These are phyloP conservation scores for Chascanopsetta lugubris DNA, from an alignment of 2,113 vertebrate species.

Conservation along the genomic window DNA sequence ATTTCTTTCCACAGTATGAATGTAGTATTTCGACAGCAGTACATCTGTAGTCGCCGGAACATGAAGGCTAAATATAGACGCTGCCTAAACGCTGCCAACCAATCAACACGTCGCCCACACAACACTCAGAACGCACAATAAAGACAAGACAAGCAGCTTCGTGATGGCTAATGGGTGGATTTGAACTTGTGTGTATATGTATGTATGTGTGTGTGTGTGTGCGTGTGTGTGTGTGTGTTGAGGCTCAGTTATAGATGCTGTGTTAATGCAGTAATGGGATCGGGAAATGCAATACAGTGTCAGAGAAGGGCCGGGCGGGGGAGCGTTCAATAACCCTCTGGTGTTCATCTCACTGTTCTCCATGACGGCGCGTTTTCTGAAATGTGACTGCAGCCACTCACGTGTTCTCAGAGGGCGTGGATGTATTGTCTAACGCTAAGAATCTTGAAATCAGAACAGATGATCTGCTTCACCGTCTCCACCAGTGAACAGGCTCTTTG, in stretches of 20 bases:
- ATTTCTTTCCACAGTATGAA: no score
- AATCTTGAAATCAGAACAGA: conserved; percentile 5
- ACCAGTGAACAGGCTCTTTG: conserved; percentile 45
- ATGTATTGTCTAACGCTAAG: neutral
- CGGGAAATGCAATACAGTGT: conserved; percentile 11
- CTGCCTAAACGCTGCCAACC: conserved; percentile 4
- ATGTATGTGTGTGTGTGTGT: no score
- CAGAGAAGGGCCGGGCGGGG: neutral
- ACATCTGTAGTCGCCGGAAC: neutral
- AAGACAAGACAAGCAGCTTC: conserved; percentile 9
- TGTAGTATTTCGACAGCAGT: no score
- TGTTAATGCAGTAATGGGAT: conserved; percentile 12
- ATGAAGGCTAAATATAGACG: conserved; percentile 9
- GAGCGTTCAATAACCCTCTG: conserved; percentile 15
- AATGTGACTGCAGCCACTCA: conserved; percentile 9
- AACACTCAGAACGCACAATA: neutral
- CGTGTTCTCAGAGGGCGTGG: neutral
- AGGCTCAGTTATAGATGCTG: conserved; percentile 11
- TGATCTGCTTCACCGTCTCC: neutral
- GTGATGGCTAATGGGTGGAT: conserved; percentile 6
- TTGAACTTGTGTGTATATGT: neutral
- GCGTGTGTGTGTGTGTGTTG: no score
- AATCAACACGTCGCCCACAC: neutral
- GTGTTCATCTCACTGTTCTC: conserved; percentile 20
- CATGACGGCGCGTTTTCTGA: no score